Conservation (phyloP, 1,140 invertebrate genomes). For the Hyphantria cunea region DNA sequence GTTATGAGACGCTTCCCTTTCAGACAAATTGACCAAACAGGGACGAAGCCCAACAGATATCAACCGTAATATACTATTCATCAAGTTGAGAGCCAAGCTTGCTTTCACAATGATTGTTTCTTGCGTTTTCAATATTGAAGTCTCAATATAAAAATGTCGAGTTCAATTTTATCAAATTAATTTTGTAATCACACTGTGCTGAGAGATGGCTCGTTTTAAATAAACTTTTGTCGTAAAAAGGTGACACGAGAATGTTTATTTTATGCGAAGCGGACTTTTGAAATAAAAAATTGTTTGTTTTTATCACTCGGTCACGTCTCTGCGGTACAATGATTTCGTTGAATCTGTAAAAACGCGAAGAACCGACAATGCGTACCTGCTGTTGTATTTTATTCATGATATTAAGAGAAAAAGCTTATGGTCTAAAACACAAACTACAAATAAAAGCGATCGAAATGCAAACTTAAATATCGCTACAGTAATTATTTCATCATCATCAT, state of each 20-base stretch:
- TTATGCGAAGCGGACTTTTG: not conserved
- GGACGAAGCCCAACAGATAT: not conserved
- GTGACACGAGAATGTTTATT: not conserved
- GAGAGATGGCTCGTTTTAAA: not conserved
- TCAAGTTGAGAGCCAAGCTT: slow-evolving; percentile 11
- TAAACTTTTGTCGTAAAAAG: not conserved
- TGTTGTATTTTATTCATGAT: not conserved
- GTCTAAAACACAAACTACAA: no score
- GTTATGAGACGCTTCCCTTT: slow-evolving; percentile 11
- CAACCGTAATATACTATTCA: slow-evolving; percentile 11
- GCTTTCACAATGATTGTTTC: slow-evolving; percentile 6
- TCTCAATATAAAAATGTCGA: no score
- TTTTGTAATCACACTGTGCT: not conserved
- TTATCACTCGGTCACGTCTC: not conserved
- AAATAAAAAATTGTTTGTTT: not conserved
- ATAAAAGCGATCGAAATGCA: no score
- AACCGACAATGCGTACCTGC: not conserved
- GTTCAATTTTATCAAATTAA: not conserved
- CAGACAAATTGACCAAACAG: slow-evolving; percentile 13
- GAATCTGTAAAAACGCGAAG: not conserved
- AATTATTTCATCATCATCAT: no score
- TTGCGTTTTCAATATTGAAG: no score
- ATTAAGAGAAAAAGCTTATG: no score
- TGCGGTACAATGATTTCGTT: slow-evolving; percentile 1
- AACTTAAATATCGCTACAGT: no score